Conservation (phyloP, 2,797 vertebrate genomes). For the Somateria mollissima region DNA sequence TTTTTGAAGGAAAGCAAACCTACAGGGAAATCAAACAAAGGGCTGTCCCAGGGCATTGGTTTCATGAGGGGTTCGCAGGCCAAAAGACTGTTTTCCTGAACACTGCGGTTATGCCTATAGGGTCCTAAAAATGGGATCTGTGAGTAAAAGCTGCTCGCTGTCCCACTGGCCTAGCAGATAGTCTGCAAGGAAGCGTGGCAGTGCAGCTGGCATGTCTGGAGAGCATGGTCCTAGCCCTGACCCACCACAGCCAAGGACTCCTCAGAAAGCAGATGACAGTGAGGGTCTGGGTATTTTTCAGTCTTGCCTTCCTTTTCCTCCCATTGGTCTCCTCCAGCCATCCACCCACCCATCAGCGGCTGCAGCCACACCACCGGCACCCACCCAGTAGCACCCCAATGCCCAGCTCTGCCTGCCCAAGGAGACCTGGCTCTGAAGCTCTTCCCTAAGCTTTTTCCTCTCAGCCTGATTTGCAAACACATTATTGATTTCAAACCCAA, state of each 20-base stretch:
- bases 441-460: background rate
- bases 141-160: background rate
- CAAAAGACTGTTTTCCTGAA: background rate
- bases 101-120: background rate
- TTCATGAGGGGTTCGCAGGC: background rate
- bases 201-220: fast-evolving
- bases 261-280: background rate
- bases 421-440: fast-evolving
- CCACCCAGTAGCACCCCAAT: fast-evolving
- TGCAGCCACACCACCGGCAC: background rate
- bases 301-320: background rate
- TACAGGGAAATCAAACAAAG: background rate
- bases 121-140: background rate
- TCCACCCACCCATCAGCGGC: background rate
- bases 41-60: background rate
- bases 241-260: background rate
- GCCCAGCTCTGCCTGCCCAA: fast-evolving
- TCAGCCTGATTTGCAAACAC: background rate
- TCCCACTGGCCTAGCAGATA: background rate
- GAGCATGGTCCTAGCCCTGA: background rate
- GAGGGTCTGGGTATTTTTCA: background rate
- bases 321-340: background rate
- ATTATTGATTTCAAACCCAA: background rate
- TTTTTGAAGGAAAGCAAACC: background rate
- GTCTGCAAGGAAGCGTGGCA: background rate